Evolutionary conservation across 2,797 vertebrate genomes (phyloP).

Genomic region (Acrossocheilus wenchowensis): DNA sequence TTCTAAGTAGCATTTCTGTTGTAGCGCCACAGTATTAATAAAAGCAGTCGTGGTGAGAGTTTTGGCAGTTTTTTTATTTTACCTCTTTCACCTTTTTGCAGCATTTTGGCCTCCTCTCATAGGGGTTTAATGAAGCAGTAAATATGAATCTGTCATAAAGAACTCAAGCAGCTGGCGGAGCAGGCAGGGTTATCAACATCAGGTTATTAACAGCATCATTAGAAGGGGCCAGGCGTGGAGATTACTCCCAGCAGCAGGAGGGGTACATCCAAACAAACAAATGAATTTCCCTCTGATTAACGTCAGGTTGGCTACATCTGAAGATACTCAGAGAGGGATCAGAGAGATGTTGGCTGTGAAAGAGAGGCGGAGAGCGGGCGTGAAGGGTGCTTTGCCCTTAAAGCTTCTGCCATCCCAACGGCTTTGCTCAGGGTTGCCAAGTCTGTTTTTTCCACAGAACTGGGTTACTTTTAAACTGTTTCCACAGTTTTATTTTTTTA

Average conservation of each 20-base stretch:
- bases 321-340: slow-evolving; percentile 20
- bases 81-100: slow-evolving; percentile 20
- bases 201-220: slow-evolving; percentile 85
- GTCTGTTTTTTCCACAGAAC: background rate
- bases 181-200: slow-evolving; percentile 77
- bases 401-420: slow-evolving; percentile 45
- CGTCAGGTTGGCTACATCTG: slow-evolving; percentile 33
- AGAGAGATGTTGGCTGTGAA: background rate
- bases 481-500: background rate
- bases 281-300: slow-evolving; percentile 62
- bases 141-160: slow-evolving; percentile 89
- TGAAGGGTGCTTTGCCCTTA: slow-evolving; percentile 21
- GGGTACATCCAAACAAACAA: slow-evolving; percentile 83
- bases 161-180: slow-evolving; percentile 83
- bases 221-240: slow-evolving; percentile 79
- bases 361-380: background rate
- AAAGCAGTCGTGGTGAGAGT: slow-evolving; percentile 24
- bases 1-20: slow-evolving; percentile 23
- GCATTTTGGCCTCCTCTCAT: slow-evolving; percentile 66
- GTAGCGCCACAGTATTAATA: slow-evolving; percentile 16
- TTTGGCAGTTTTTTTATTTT: slow-evolving; percentile 35
- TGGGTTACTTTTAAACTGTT: background rate
- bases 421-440: background rate
- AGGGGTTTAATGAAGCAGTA: slow-evolving; percentile 86
- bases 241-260: slow-evolving; percentile 75